Conservation (phyloP, 2,888 invertebrate genomes). For the Digitonthophagus gazella region DNA sequence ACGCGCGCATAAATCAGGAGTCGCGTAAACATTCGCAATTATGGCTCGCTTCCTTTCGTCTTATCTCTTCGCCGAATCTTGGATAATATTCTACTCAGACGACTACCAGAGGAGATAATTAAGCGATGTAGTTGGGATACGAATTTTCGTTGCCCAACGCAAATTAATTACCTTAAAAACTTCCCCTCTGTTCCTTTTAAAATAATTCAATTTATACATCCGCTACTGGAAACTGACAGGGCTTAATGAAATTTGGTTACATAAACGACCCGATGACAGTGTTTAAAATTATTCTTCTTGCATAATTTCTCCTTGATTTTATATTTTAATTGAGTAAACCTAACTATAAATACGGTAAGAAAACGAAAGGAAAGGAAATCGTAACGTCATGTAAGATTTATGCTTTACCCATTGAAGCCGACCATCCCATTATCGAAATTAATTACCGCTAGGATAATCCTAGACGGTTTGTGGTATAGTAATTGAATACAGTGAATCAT, state of each 20-base stretch:
- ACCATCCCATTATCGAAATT: neutral
- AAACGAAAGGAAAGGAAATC: neutral
- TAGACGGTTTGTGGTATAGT: neutral
- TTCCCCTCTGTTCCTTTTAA: neutral
- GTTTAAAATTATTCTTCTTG: too few relatives aligned
- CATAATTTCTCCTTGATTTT: too few relatives aligned
- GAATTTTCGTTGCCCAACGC: neutral
- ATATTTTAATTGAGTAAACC: too few relatives aligned
- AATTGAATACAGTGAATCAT: neutral
- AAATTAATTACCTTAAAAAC: neutral
- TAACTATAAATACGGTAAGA: too few relatives aligned
- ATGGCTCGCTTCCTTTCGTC: neutral
- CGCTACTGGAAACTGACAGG: neutral
- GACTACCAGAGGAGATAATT: neutral
- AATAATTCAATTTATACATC: neutral
- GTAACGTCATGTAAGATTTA: neutral
- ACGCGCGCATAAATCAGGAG: neutral
- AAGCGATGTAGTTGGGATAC: neutral
- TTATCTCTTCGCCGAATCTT: neutral
- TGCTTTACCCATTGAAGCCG: neutral
- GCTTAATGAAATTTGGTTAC: too few relatives aligned
- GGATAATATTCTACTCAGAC: neutral
- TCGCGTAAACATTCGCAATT: neutral
- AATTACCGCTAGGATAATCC: neutral
- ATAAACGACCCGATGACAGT: too few relatives aligned